These are phyloP conservation scores for Propithecus coquereli DNA, from an alignment of 2,113 vertebrate genomes.

Conservation along the genomic window DNA sequence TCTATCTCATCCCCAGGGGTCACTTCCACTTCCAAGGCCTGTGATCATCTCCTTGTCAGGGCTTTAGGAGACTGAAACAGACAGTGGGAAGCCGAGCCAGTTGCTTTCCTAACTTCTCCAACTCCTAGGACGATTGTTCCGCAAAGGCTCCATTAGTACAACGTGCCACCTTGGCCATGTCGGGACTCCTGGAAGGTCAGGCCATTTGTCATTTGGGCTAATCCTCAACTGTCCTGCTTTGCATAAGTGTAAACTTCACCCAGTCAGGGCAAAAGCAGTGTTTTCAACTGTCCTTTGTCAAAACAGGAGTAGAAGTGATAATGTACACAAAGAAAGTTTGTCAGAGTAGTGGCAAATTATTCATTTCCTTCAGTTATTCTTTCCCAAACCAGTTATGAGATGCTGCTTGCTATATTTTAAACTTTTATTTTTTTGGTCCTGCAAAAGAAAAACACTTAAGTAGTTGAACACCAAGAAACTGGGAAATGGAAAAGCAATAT, in stretches of 20 bases:
- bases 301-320: background rate
- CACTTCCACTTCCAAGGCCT: background rate
- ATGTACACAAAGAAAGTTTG: background rate
- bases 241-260: background rate
- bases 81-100: background rate
- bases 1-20: background rate
- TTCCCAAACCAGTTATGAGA: background rate
- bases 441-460: background rate
- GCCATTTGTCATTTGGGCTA: background rate
- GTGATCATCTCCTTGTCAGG: background rate
- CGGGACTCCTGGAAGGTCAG: background rate
- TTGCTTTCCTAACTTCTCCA: background rate
- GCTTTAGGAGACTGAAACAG: background rate
- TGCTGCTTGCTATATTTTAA: background rate
- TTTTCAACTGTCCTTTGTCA: background rate
- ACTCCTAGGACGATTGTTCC: background rate
- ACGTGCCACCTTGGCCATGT: background rate
- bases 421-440: background rate
- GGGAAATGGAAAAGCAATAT: slow-evolving; percentile 71
- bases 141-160: background rate
- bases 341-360: background rate
- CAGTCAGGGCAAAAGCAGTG: background rate
- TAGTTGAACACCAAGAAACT: slow-evolving; percentile 55
- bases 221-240: background rate
- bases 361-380: background rate